Percentiles rank a stretch among this genome's conserved stretches.
Evolutionary conservation across 2,888 invertebrate species (phyloP).

Genomic region (Phania funesta): DNA sequence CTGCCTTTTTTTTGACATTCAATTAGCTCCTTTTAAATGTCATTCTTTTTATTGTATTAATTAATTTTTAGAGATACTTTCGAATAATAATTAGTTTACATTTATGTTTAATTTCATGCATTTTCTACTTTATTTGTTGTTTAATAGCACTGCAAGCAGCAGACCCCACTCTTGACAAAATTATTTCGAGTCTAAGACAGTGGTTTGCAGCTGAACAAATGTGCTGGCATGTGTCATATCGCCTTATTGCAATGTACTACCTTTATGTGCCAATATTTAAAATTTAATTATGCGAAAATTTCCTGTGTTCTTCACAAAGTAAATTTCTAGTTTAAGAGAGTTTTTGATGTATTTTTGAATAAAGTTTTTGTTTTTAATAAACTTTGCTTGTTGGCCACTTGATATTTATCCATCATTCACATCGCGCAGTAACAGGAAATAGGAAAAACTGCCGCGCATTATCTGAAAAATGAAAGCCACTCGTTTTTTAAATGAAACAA

Average conservation of each 20-base stretch:
- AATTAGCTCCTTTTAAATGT: not conserved
- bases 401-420: constrained; percentile 17
- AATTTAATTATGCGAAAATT: constrained; percentile 12
- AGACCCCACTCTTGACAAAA: too few species aligned
- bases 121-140: constrained; percentile 7
- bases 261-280: constrained; percentile 60
- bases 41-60: constrained; percentile 14
- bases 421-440: constrained; percentile 71
- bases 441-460: constrained; percentile 74
- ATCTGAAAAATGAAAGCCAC: constrained; percentile 67
- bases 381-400: not conserved
- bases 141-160: not conserved
- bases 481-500: not conserved
- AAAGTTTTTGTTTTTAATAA: constrained; percentile 44
- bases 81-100: constrained; percentile 42
- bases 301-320: not conserved
- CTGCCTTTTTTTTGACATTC: constrained; percentile 30
- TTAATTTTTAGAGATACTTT: constrained; percentile 8
- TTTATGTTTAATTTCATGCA: constrained; percentile 32
- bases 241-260: constrained; percentile 42
- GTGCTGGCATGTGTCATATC: not conserved
- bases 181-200: not conserved
- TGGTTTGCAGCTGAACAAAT: not conserved
- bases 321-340: constrained; percentile 26
- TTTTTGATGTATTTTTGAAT: constrained; percentile 49